Evolutionary conservation across 2,797 vertebrate species (phyloP).

Genomic region (Oceanodroma leucorhoa): DNA sequence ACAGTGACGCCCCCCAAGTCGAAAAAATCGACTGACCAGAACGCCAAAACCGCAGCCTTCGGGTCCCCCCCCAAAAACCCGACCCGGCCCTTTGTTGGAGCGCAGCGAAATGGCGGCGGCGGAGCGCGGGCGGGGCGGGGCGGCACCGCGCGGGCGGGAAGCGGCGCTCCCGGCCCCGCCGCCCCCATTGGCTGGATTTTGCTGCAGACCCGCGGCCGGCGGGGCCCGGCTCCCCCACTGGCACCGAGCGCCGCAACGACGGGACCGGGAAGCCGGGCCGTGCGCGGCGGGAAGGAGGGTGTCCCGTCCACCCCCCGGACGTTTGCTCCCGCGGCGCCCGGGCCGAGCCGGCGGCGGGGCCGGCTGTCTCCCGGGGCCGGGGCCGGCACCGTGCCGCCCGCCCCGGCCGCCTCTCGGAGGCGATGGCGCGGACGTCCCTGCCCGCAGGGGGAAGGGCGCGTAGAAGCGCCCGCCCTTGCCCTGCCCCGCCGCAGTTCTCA

Average conservation of each 20-base stretch:
- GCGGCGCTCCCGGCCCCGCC: not conserved
- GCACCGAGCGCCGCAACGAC: too few species aligned
- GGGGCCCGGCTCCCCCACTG: too few species aligned
- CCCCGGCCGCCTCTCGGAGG: not conserved
- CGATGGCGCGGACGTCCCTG: not conserved
- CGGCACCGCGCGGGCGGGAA: not conserved
- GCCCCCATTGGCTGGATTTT: not conserved
- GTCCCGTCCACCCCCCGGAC: too few species aligned
- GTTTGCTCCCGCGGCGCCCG: not conserved
- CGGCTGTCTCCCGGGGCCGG: not conserved
- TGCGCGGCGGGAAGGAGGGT: too few species aligned
- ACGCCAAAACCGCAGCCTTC: fast-evolving
- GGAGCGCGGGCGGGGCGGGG: not conserved
- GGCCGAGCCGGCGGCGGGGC: too few species aligned
- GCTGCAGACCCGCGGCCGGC: not conserved
- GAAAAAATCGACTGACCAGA: fast-evolving
- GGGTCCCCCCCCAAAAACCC: fast-evolving
- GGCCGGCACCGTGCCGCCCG: not conserved
- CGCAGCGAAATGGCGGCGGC: not conserved
- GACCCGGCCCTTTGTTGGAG: not conserved
- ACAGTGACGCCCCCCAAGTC: fast-evolving
- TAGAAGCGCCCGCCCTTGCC: not conserved
- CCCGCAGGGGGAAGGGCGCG: not conserved
- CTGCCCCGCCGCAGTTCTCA: not conserved
- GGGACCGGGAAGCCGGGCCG: too few species aligned